Conservation (phyloP, 2,113 vertebrate species). For the Hystrix brachyura region DNA sequence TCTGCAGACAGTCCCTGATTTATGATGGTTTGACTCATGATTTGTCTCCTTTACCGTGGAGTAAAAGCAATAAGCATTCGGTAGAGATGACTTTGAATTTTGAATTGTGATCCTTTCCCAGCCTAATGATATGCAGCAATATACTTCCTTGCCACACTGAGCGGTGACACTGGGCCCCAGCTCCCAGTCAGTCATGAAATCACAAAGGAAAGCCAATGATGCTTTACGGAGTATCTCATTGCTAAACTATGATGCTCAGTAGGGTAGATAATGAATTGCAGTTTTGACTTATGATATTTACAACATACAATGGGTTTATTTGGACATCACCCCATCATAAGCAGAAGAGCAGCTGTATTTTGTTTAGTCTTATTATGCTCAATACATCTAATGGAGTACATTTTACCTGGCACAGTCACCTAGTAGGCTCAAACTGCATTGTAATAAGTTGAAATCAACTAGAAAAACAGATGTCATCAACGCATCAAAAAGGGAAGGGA, state of each 20-base stretch:
- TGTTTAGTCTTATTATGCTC: not conserved
- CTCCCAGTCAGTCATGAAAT: not conserved
- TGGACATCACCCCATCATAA: not conserved
- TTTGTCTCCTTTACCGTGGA: not conserved
- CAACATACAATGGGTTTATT: not conserved
- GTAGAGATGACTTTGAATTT: not conserved
- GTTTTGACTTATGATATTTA: not conserved
- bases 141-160: not conserved
- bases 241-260: not conserved
- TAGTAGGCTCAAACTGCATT: not conserved
- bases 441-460: not conserved
- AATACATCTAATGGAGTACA: not conserved
- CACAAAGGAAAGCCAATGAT: not conserved
- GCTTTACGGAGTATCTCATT: too few relatives aligned
- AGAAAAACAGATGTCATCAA: not conserved
- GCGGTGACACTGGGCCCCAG: not conserved
- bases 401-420: not conserved
- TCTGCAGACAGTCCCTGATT: not conserved
- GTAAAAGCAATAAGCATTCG: not conserved
- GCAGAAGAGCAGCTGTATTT: not conserved
- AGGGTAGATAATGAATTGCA: not conserved
- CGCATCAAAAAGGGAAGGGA: not conserved
- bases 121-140: not conserved
- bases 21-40: not conserved
- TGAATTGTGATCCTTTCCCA: not conserved